phyloP scores from a whole-genome alignment of 37 sponge, comb jelly and placozoan genomes.

The Amphimedon queenslandica region DNA sequence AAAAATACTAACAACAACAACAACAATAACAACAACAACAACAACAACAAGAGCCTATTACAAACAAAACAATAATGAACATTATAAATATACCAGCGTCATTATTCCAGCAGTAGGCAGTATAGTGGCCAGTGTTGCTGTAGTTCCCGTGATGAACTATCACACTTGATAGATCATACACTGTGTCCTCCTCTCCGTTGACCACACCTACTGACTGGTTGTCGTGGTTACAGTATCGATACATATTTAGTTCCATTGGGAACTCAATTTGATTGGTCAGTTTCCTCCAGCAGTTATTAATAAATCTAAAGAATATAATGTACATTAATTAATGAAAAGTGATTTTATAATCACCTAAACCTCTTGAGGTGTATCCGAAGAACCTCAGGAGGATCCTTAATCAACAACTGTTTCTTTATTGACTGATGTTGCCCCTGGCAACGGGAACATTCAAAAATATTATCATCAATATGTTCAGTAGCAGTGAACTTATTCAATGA shows the following conservation, averaged over 20 bases:
- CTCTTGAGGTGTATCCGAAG: slow-evolving; percentile 76
- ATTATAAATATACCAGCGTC: slow-evolving; percentile 27
- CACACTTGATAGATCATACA: slow-evolving; percentile 68
- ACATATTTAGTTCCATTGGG: slow-evolving; percentile 46
- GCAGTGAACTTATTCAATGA: slow-evolving; percentile 41
- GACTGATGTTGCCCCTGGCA: slow-evolving; percentile 25
- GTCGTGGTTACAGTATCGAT: slow-evolving; percentile 25
- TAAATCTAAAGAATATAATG: not conserved
- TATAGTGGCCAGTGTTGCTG: slow-evolving; percentile 69
- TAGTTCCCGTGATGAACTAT: slow-evolving; percentile 72
- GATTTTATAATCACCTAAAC: slow-evolving; percentile 47
- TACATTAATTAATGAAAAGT: not conserved
- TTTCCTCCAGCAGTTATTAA: too few relatives aligned
- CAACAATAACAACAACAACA: too few relatives aligned
- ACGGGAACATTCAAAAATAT: slow-evolving; percentile 22
- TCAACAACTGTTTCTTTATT: slow-evolving; percentile 31
- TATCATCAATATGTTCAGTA: slow-evolving; percentile 21
- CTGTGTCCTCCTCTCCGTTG: not conserved
- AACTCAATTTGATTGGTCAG: slow-evolving; percentile 61
- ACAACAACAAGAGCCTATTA: too few relatives aligned
- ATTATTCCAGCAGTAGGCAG: slow-evolving; percentile 56
- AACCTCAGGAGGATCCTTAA: slow-evolving; percentile 53
- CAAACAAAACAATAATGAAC: not conserved
- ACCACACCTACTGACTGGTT: not conserved
- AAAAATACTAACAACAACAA: too few relatives aligned